These are phyloP conservation scores for Agriotes lineatus DNA, from an alignment of 2,888 invertebrate genomes.

Conservation along the genomic window DNA sequence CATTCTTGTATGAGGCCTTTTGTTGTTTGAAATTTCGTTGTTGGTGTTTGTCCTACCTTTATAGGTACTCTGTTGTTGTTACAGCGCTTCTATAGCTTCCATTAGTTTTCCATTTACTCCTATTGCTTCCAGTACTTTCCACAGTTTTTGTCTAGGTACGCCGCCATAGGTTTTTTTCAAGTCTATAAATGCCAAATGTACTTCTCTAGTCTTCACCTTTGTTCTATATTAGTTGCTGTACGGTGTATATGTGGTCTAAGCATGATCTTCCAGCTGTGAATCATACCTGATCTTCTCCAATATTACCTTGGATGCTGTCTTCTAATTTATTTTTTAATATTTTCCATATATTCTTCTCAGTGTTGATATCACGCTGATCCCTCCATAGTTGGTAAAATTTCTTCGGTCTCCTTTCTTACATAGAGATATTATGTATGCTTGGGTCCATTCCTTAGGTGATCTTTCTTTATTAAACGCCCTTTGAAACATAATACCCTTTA, in stretches of 20 bases:
- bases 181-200: neutral
- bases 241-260: no score
- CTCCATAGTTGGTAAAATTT: neutral
- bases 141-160: neutral
- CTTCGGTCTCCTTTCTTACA: neutral
- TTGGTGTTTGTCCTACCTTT: neutral
- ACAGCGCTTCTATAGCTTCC: neutral
- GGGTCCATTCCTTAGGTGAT: neutral
- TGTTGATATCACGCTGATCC: neutral
- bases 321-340: neutral
- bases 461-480: neutral
- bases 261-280: neutral
- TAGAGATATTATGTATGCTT: neutral
- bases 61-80: neutral
- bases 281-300: neutral
- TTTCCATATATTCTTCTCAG: neutral
- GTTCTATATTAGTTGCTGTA: no score
- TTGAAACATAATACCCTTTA: neutral
- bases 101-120: neutral
- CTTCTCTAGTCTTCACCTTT: neutral
- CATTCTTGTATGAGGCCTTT: no score
- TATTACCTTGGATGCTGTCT: neutral
- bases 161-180: neutral
- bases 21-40: neutral
- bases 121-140: neutral